Percentiles rank a stretch among this genome's conserved stretches.
These are phyloP conservation scores for Carassius auratus DNA, from an alignment of 2,113 vertebrate genomes.

Conservation along the genomic window DNA sequence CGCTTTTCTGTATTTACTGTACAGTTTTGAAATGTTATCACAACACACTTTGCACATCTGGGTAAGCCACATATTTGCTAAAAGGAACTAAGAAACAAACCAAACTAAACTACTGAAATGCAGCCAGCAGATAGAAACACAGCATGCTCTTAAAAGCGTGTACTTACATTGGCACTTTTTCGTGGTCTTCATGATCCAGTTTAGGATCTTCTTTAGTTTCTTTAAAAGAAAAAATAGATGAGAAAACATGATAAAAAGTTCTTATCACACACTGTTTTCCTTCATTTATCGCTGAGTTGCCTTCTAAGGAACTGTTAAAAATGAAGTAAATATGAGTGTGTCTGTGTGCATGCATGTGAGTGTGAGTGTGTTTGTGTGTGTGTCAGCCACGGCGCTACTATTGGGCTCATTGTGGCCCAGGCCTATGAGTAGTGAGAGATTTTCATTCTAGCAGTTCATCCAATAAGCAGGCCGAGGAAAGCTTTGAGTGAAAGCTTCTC, in stretches of 20 bases:
- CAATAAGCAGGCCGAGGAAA: too few species aligned
- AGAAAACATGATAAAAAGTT: background rate
- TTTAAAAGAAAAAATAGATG: slow-evolving; percentile 1
- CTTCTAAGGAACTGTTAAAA: background rate
- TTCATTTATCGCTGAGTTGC: background rate
- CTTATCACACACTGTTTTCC: background rate
- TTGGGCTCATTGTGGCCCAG: too few species aligned
- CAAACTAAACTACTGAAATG: background rate
- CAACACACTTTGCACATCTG: background rate
- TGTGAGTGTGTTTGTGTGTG: background rate
- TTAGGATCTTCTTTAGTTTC: slow-evolving; percentile 42
- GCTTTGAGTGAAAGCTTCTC: too few species aligned
- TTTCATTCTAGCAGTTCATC: too few species aligned
- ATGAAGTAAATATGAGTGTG: background rate
- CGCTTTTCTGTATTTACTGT: too few species aligned
- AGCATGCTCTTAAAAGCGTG: background rate
- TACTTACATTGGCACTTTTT: slow-evolving; percentile 60
- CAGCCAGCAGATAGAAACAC: background rate
- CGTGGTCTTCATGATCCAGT: slow-evolving; percentile 42
- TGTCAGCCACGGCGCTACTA: too few species aligned
- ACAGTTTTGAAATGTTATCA: background rate
- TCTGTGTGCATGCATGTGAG: too few species aligned
- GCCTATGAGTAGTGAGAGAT: too few species aligned
- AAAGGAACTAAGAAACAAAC: background rate
- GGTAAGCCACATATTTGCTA: background rate